Evolutionary conservation across 2,113 vertebrate species (phyloP).

Genomic region (Entelurus aequoreus): DNA sequence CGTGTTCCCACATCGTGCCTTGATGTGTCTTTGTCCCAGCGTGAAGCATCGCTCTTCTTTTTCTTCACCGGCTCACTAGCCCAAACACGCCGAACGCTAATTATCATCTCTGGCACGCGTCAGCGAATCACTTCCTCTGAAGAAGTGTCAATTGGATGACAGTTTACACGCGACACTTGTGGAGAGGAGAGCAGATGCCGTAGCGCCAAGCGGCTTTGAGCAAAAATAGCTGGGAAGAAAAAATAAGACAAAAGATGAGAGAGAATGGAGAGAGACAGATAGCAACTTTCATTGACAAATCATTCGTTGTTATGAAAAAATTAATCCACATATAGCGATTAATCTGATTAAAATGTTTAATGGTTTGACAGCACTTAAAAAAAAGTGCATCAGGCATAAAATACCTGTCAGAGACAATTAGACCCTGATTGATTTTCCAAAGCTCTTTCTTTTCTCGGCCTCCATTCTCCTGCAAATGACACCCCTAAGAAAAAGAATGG

Average conservation of each 20-base stretch:
- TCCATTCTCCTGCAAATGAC: constrained; percentile 56
- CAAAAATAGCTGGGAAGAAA: background rate
- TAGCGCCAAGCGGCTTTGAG: constrained; percentile 20
- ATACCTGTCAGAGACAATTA: constrained; percentile 68
- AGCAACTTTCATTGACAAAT: constrained; percentile 1
- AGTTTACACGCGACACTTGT: constrained; percentile 52
- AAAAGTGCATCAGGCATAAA: constrained; percentile 40
- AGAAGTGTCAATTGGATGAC: constrained; percentile 63
- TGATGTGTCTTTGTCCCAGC: constrained; percentile 32
- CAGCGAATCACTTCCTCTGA: constrained; percentile 45
- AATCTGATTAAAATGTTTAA: no score
- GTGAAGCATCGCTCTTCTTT: constrained; percentile 14
- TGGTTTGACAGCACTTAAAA: background rate
- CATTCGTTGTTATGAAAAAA: no score
- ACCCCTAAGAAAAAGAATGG: constrained; percentile 42
- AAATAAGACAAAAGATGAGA: background rate
- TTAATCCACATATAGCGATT: no score
- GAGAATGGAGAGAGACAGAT: background rate
- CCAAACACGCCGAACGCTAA: constrained; percentile 54
- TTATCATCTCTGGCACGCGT: constrained; percentile 45
- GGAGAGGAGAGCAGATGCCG: constrained; percentile 31
- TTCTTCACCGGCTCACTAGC: constrained; percentile 42
- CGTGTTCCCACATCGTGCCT: constrained; percentile 5
- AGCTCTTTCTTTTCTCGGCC: constrained; percentile 34
- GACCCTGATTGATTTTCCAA: constrained; percentile 65